Conservation (phyloP, 2,888 invertebrate species). For the Brachypalpus laphriformis region DNA sequence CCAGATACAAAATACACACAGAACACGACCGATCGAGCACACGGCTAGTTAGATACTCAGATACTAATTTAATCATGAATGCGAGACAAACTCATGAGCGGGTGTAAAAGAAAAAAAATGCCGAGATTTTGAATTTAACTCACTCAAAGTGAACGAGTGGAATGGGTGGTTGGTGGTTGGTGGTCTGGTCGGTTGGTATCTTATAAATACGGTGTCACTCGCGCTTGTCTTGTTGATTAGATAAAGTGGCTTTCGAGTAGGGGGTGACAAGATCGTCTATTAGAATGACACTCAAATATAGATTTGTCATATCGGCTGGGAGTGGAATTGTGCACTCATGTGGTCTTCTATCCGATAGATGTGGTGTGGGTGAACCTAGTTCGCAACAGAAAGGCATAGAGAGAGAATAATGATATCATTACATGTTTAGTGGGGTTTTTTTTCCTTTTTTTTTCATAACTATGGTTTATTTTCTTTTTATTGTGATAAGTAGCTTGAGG, state of each 20-base stretch:
- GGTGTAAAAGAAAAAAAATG: neutral
- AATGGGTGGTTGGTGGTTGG: neutral
- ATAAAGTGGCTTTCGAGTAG: slow-evolving; percentile 49
- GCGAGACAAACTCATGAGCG: slow-evolving; percentile 43
- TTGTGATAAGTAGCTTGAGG: slow-evolving; percentile 29
- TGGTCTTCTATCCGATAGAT: neutral
- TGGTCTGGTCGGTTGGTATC: neutral
- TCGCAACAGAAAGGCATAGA: neutral
- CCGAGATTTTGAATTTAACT: slow-evolving; percentile 22
- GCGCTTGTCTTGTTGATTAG: slow-evolving; percentile 54
- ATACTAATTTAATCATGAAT: slow-evolving; percentile 25
- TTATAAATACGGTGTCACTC: slow-evolving; percentile 11
- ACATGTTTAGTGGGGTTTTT: slow-evolving; percentile 11
- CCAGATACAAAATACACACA: neutral
- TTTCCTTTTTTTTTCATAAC: neutral
- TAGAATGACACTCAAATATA: slow-evolving; percentile 36
- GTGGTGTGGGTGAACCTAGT: slow-evolving; percentile 18
- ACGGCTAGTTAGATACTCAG: slow-evolving; percentile 59
- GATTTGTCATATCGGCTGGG: slow-evolving; percentile 34
- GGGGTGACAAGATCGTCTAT: slow-evolving; percentile 27
- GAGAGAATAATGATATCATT: slow-evolving; percentile 52
- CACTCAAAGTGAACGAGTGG: slow-evolving; percentile 50
- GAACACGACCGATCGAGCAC: slow-evolving; percentile 52
- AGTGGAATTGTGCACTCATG: slow-evolving; percentile 3
- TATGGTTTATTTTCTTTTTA: slow-evolving; percentile 13